Evolutionary conservation across 2,113 vertebrate species (phyloP), one percentile per base, ranked within the genome.

Genomic region (Hippoglossus stenolepis): DNA sequence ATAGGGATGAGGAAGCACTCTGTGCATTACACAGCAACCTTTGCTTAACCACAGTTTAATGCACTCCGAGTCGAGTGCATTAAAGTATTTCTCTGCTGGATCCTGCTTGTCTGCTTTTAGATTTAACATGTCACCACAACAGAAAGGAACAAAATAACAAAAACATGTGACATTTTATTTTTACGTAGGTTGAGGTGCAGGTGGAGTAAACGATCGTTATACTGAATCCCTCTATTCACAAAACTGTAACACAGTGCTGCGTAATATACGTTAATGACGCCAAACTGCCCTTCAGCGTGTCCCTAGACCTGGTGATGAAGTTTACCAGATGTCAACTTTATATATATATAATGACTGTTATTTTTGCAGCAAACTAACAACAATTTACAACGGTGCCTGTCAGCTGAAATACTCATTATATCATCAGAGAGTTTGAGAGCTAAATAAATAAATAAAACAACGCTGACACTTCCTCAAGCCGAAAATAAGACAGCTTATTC

Each of bases 11-110:
- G 53, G 60, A 83, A 82, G 85, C 89, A 90, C 87, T 91, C 65
- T 85, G 69, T 63, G 74, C 79, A 87, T 83, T 73, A 87, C 45
- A 68, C 56, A 59, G 79, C 71, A 70, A 69, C 18, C 31, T 80
- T 68, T 90, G 80, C 86, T 91, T 87, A 90, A 90, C 80, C 87
- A 87, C 85, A 86, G 72, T 70, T 70, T 73, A 78, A 77, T 83
- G 71, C 35, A n/a, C 69, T 21, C 20, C 23, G 23, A 28, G 77
- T n/a, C 65, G 66, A 80, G 65, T 90, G 84, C 85, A 85, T 88
- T 89, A 77, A 80, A 26, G 38, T 65, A 38, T 71, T 62, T 66
- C 10, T 61, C 3, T 26, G 40, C 18, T 62, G 9, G 64, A 73
- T 81, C 63, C 75, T 40, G 23, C 31, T 12, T 38, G 65, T 84